A percentile compares a stretch with the other conserved stretches of the same genome.
Conservation (phyloP, 2,113 vertebrate genomes). For the Dipodomys ordii region DNA sequence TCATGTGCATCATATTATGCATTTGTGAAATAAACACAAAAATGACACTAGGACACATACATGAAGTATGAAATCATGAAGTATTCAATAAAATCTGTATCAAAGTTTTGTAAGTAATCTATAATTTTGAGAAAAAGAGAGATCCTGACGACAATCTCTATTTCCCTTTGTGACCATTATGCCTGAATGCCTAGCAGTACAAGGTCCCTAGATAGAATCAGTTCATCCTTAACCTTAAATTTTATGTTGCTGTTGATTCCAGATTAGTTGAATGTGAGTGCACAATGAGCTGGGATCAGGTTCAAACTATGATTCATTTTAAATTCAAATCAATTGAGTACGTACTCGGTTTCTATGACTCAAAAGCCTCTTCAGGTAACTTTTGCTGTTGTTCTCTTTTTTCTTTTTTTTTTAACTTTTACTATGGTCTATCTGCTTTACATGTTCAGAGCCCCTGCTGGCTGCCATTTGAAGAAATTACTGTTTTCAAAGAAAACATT, state of each 20-base stretch:
- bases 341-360: background rate
- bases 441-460: background rate
- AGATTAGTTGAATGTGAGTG: background rate
- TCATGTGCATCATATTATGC: background rate
- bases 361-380: background rate
- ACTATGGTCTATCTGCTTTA: background rate
- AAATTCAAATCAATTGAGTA: constrained; percentile 2
- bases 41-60: background rate
- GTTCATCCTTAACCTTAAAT: background rate
- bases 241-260: background rate
- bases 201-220: background rate
- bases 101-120: constrained; percentile 12
- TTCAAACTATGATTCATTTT: constrained; percentile 1
- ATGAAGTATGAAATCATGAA: background rate
- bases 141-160: background rate
- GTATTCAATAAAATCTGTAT: background rate
- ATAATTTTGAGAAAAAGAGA: constrained; percentile 19
- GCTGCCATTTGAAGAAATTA: constrained; percentile 55
- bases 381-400: background rate
- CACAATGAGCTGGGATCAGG: background rate
- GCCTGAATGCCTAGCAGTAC: background rate
- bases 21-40: background rate
- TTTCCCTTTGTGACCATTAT: background rate
- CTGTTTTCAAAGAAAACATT: constrained; percentile 63
- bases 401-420: background rate